phyloP scores from a whole-genome alignment of 2,113 vertebrate genomes.

The Pollachius pollachius region DNA sequence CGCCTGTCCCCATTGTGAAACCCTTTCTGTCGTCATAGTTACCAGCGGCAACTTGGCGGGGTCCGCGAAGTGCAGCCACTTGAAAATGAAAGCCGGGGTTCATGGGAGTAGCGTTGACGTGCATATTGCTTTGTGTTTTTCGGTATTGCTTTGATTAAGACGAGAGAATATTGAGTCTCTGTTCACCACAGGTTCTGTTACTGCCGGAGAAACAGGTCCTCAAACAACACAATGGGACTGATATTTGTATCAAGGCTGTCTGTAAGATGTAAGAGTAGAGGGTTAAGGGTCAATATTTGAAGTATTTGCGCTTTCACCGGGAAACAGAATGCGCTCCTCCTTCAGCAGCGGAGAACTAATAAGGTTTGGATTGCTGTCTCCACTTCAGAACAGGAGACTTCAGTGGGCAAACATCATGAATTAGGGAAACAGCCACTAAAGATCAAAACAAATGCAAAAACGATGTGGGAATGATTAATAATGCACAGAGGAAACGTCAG shows the following conservation, averaged over 20 bases:
- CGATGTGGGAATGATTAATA: conserved; percentile 27
- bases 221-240: not conserved
- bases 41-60: conserved; percentile 52
- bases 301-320: conserved; percentile 8
- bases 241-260: not conserved
- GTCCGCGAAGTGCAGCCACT: conserved; percentile 24
- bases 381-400: conserved; percentile 9
- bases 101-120: not conserved
- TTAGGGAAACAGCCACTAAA: conserved; percentile 32
- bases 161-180: too few species aligned
- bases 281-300: conserved; percentile 2
- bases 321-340: conserved; percentile 11
- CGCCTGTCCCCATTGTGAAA: conserved; percentile 47
- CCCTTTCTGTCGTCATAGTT: conserved; percentile 64
- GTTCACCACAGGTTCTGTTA: not conserved
- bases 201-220: not conserved
- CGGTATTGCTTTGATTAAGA: too few species aligned
- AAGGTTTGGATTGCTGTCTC: conserved; percentile 36
- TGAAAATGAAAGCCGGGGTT: conserved; percentile 22
- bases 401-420: conserved; percentile 14
- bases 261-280: not conserved
- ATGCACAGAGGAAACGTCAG: not conserved
- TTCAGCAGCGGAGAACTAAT: conserved; percentile 26
- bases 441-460: conserved; percentile 43
- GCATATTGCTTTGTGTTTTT: not conserved